Base-by-base conservation (phyloP, 2,797 vertebrate species). In the Melanotaenia parkinsoni region DNA sequence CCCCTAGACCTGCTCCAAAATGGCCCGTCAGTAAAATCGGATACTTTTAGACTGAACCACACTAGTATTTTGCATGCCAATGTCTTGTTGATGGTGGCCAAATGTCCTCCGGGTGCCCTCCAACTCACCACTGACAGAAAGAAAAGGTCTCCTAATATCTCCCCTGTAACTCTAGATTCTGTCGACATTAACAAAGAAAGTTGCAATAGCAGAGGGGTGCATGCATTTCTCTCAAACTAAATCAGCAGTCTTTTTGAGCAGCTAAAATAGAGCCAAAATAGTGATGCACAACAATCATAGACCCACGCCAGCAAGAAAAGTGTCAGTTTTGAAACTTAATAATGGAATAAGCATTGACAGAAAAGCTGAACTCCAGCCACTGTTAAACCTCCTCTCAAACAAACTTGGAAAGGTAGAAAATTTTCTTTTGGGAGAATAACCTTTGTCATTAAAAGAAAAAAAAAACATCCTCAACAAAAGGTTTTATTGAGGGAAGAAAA, bases 21-120 rank as follows among this genome's bases (percentile, higher is more conserved):
- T 72, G 84, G 87, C 87, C 87, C 26, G 92, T 95, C 93, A 94
- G 93, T 92, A 91, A 90, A 95, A 95, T 92, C 89, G 79, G 93
- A 95, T 95, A 92, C 87, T 92, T 87, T 89, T 64, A 65, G 89
- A 80, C 86, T 69, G 77, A 88, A 80, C 77, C 84, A 77, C 69
- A 58, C 82, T 43, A 59, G 86, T 84, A 84, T 86, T 91, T 91
- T 88, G 82, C 83, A 88, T 86, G 89, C 90, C 91, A 87, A 91
- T 86, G 84, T 87, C 87, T 88, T 59, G 87, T 70, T 87, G 88
- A 87, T 90, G 63, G 54, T 61, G 80, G 73, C 82, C 83, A 86
- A 86, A 82, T 73, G 88, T 90, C 93, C 94, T 92, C 84, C 67
- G n/a, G 2, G n/a, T 83, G 89, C 72, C 94, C 93, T 93, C 90